Conservation (phyloP, 53 echinoderm and acorn worm species). For the Arbacia lixula region DNA sequence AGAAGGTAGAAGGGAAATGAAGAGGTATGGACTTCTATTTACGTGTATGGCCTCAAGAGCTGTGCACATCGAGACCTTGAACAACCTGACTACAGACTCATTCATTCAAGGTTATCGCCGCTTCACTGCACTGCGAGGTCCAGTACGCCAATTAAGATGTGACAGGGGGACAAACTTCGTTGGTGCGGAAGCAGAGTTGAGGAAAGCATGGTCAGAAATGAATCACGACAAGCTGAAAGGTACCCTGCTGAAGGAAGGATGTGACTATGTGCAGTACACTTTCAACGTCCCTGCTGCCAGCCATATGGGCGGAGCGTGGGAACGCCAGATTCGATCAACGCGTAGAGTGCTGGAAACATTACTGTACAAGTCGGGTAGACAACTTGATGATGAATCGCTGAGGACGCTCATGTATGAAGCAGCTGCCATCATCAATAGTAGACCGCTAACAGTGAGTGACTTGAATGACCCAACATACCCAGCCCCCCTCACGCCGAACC, state of each 20-base stretch:
- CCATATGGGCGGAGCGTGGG: conserved; percentile 44
- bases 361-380: conserved; percentile 19
- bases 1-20: conserved; percentile 61
- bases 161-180: conserved; percentile 72
- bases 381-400: conserved; percentile 53
- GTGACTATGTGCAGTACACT: not conserved
- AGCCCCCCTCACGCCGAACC: conserved; percentile 62
- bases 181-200: conserved; percentile 56
- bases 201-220: conserved; percentile 25
- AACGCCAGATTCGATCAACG: not conserved
- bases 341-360: conserved; percentile 41
- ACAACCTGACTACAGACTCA: conserved; percentile 30
- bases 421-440: conserved; percentile 34
- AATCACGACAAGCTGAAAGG: conserved; percentile 27
- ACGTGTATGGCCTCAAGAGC: conserved; percentile 69
- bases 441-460: conserved; percentile 20
- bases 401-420: conserved; percentile 40
- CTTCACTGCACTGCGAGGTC: conserved; percentile 32
- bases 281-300: conserved; percentile 40
- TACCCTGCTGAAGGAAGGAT: not conserved
- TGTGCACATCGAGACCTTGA: conserved; percentile 58
- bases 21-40: conserved; percentile 68
- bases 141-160: conserved; percentile 54
- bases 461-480: conserved; percentile 41
- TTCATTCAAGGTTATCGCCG: conserved; percentile 71